These are phyloP conservation scores for Cassiopea andromeda DNA, from an alignment of 30 jellyfish, hydroid and myxozoan genomes.

Conservation along the genomic window DNA sequence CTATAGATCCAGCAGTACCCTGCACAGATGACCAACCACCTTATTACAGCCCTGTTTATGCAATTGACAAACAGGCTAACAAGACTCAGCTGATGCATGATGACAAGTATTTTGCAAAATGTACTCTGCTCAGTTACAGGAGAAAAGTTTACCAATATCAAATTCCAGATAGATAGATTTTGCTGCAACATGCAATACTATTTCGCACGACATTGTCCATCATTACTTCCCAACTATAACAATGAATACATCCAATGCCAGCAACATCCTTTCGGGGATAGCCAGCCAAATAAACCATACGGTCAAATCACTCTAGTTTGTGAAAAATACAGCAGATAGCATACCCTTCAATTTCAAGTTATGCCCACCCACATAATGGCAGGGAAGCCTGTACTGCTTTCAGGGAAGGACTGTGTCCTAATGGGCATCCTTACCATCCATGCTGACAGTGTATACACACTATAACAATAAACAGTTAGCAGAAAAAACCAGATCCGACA, in stretches of 20 bases:
- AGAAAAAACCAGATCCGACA: neutral
- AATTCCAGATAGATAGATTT: too few relatives aligned
- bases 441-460: neutral
- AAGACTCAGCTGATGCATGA: neutral
- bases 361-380: neutral
- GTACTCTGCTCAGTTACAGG: neutral
- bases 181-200: too few relatives aligned
- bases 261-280: too few relatives aligned
- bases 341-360: neutral
- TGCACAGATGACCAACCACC: neutral
- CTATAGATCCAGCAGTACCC: neutral
- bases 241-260: too few relatives aligned
- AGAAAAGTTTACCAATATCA: neutral
- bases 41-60: neutral
- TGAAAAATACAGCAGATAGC: neutral
- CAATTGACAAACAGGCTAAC: neutral
- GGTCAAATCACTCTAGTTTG: neutral
- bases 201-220: too few relatives aligned
- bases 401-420: neutral
- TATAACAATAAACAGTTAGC: neutral
- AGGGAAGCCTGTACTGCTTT: neutral
- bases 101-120: neutral
- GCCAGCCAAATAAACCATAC: too few relatives aligned
- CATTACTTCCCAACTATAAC: too few relatives aligned
- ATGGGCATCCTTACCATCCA: neutral